A percentile compares a stretch with the other conserved stretches of the same genome.
Conservation (phyloP, 2,797 vertebrate genomes). For the Sebastes iracundus region DNA sequence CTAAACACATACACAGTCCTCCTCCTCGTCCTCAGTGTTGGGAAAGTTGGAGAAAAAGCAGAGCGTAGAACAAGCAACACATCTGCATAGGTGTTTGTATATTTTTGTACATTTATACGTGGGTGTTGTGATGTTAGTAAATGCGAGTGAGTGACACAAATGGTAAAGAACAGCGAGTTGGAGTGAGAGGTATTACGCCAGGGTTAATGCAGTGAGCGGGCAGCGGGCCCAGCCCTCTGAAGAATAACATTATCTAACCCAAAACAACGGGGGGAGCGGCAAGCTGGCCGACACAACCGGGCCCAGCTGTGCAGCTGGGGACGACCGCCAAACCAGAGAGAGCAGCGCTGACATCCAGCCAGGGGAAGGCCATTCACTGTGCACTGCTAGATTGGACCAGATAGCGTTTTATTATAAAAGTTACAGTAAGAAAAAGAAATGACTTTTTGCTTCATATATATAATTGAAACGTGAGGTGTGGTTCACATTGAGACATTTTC, state of each 20-base stretch:
- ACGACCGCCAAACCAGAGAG: slow-evolving; percentile 55
- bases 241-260: slow-evolving; percentile 83
- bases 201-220: slow-evolving; percentile 65
- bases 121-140: not conserved
- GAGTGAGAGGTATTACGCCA: slow-evolving; percentile 17
- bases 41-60: slow-evolving; percentile 7
- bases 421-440: not conserved
- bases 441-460: not conserved
- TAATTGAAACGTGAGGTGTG: not conserved
- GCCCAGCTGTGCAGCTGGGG: slow-evolving; percentile 74
- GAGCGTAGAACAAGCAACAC: not conserved
- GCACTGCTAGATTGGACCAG: not conserved
- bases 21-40: not conserved
- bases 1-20: slow-evolving; percentile 28
- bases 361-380: not conserved
- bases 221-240: slow-evolving; percentile 69
- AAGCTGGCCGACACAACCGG: slow-evolving; percentile 61
- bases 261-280: slow-evolving; percentile 67
- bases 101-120: not conserved
- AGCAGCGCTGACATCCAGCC: slow-evolving; percentile 33
- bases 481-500: not conserved
- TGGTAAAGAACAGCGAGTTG: slow-evolving; percentile 9
- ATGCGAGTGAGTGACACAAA: slow-evolving; percentile 13
- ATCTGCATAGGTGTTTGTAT: slow-evolving; percentile 39
- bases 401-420: not conserved